Evolutionary conservation across 2,888 invertebrate genomes (phyloP).

Genomic region (Eristalis tenax): DNA sequence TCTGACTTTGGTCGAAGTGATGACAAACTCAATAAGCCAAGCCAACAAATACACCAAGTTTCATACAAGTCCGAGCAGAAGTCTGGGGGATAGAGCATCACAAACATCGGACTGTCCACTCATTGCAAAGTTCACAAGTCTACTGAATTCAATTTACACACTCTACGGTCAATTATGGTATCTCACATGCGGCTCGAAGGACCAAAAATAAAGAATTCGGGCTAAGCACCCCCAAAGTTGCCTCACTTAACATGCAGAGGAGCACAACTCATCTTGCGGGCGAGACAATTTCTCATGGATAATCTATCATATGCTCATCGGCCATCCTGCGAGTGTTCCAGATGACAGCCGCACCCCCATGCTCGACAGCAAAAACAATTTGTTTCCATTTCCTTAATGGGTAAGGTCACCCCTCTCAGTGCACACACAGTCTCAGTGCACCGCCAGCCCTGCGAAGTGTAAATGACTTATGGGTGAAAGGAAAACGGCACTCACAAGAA

Average conservation of each 20-base stretch:
- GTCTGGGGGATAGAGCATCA: no score
- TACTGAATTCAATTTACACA: no score
- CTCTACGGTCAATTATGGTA: not conserved
- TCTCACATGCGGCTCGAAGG: not conserved
- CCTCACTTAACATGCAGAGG: not conserved
- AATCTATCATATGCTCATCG: not conserved
- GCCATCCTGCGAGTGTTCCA: not conserved
- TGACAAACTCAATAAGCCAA: no score
- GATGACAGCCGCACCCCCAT: not conserved
- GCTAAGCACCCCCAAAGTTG: not conserved
- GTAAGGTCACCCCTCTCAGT: not conserved
- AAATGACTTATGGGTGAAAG: slow-evolving; percentile 10
- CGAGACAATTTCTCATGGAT: not conserved
- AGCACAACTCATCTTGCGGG: not conserved
- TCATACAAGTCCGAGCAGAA: no score
- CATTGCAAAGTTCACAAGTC: no score
- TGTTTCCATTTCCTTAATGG: slow-evolving; percentile 12
- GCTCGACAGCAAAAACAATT: slow-evolving; percentile 18
- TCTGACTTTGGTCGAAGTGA: no score
- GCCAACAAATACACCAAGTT: no score
- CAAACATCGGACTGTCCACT: no score
- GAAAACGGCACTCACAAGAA: not conserved
- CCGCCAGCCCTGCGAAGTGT: not conserved
- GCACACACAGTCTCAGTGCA: not conserved
- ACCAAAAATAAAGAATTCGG: not conserved